These are phyloP conservation scores for Eubasilissa splendida DNA, from an alignment of 2,888 invertebrate species.

Conservation along the genomic window DNA sequence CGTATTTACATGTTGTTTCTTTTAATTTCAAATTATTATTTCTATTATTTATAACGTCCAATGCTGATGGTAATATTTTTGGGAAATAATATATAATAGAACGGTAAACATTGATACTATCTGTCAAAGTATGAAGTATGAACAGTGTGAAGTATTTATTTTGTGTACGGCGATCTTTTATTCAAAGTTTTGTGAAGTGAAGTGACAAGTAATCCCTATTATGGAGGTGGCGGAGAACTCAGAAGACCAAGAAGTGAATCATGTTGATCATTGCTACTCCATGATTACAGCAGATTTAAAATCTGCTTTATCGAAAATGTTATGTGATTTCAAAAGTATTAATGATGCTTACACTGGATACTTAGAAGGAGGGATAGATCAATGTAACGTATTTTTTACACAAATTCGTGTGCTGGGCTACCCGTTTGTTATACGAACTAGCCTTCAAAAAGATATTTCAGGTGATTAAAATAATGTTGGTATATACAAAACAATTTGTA, in stretches of 20 bases:
- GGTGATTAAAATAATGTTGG: not conserved
- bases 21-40: too few relatives aligned
- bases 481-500: too few relatives aligned
- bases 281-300: not conserved
- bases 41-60: too few relatives aligned
- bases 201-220: not conserved
- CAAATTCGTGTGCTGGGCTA: slow-evolving; percentile 22
- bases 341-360: slow-evolving; percentile 25
- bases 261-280: slow-evolving; percentile 26
- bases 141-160: too few relatives aligned
- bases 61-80: too few relatives aligned
- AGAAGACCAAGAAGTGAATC: not conserved
- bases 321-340: slow-evolving; percentile 31
- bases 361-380: slow-evolving; percentile 20
- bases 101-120: too few relatives aligned
- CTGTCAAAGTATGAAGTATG: too few relatives aligned
- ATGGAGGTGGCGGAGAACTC: slow-evolving; percentile 3
- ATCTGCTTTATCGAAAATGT: slow-evolving; percentile 13
- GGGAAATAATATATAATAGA: too few relatives aligned
- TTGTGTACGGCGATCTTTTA: too few relatives aligned
- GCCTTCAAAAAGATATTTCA: slow-evolving; percentile 20
- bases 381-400: slow-evolving; percentile 23
- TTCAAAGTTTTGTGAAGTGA: not conserved
- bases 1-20: too few relatives aligned
- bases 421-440: slow-evolving; percentile 33